Conservation (phyloP, 2,113 vertebrate genomes). For the Egretta garzetta region DNA sequence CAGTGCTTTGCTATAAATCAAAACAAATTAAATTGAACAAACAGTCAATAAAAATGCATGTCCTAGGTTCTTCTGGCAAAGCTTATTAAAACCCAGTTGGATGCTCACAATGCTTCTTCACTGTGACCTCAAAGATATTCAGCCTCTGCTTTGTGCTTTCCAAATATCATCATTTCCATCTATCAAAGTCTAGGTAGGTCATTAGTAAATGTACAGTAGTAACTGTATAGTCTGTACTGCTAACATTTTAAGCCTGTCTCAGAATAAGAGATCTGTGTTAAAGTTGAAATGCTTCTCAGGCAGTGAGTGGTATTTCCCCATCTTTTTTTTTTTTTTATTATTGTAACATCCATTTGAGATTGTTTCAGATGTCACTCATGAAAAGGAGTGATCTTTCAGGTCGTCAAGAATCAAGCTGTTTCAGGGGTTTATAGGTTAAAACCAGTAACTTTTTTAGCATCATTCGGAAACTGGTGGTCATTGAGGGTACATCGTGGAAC, state of each 20-base stretch:
- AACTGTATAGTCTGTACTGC: background rate
- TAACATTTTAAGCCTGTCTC: background rate
- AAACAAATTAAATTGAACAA: slow-evolving; percentile 3
- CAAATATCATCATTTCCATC: background rate
- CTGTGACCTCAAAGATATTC: background rate
- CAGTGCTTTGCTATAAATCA: background rate
- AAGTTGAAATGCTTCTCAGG: background rate
- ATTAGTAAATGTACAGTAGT: background rate
- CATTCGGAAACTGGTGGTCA: background rate
- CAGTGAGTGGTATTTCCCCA: background rate
- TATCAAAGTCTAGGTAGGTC: background rate
- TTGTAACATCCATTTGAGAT: background rate
- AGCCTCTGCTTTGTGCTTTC: background rate
- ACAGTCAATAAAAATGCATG: background rate
- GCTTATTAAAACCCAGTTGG: background rate
- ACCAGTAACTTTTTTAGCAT: background rate
- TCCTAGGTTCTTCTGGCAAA: background rate
- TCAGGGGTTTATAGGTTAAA: background rate
- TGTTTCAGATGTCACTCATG: background rate
- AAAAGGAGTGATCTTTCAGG: background rate
- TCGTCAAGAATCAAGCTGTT: background rate
- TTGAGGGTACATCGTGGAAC: slow-evolving; percentile 2
- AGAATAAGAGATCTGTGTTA: background rate
- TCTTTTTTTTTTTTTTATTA: background rate
- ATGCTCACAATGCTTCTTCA: background rate